Evolutionary conservation across 2,888 invertebrate genomes (phyloP).

Genomic region (Notocelia uddmanniana): DNA sequence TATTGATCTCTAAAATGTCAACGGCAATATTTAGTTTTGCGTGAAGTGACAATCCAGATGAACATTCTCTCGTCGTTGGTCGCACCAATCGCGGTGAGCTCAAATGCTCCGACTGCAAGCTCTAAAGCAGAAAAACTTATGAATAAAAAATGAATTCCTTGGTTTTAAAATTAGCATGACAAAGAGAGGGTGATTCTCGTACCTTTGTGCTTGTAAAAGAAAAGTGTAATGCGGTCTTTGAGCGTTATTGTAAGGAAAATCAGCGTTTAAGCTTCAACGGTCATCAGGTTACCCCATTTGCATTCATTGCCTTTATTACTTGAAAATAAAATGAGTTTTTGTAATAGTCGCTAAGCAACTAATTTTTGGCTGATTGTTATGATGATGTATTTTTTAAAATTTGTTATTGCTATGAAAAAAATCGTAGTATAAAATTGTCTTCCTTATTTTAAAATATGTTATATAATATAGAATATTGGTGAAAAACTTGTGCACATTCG

Average conservation of each 20-base stretch:
- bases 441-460: too few species aligned
- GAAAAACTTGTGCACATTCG: too few species aligned
- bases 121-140: slow-evolving; percentile 84
- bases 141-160: slow-evolving; percentile 86
- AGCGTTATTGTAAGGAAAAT: slow-evolving; percentile 78
- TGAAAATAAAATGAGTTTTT: slow-evolving; percentile 8
- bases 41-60: slow-evolving; percentile 37
- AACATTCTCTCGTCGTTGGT: slow-evolving; percentile 66
- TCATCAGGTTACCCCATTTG: slow-evolving; percentile 21
- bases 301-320: slow-evolving; percentile 28
- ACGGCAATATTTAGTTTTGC: neutral
- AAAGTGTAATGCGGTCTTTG: slow-evolving; percentile 76
- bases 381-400: neutral
- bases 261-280: slow-evolving; percentile 64
- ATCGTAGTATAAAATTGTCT: too few species aligned
- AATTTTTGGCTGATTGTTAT: neutral
- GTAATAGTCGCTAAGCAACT: neutral
- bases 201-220: slow-evolving; percentile 80
- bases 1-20: neutral
- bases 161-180: slow-evolving; percentile 85
- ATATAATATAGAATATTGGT: too few species aligned
- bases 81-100: slow-evolving; percentile 78
- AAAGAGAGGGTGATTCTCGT: slow-evolving; percentile 84
- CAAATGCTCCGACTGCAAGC: slow-evolving; percentile 80
- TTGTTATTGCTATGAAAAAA: too few species aligned